Evolutionary conservation across 1,140 invertebrate genomes (phyloP).

Genomic region (Listronotus bonariensis): DNA sequence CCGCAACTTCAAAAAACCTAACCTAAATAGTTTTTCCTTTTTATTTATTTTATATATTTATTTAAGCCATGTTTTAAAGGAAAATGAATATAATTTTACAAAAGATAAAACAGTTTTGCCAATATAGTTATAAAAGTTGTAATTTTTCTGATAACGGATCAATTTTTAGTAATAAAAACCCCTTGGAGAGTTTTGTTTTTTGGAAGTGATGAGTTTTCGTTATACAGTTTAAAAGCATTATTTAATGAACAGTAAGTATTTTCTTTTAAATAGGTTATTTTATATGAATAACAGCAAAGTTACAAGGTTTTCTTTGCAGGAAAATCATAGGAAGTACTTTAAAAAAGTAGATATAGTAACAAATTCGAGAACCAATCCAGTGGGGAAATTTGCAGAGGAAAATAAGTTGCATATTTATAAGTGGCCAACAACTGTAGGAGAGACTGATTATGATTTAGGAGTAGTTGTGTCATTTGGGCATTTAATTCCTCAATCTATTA

Average conservation of each 20-base stretch:
- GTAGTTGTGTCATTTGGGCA: constrained; percentile 75
- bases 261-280: constrained; percentile 7
- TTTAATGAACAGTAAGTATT: constrained; percentile 59
- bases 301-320: constrained; percentile 43
- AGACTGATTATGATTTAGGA: constrained; percentile 65
- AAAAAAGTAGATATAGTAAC: constrained; percentile 65
- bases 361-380: constrained; percentile 56
- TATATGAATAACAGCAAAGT: not conserved
- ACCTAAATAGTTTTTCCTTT: too few relatives aligned
- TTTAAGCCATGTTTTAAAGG: too few relatives aligned
- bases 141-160: too few relatives aligned
- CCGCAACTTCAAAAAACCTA: too few relatives aligned
- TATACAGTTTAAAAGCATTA: constrained; percentile 64
- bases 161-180: constrained; percentile 40
- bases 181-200: constrained; percentile 69
- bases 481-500: constrained; percentile 67
- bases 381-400: constrained; percentile 60
- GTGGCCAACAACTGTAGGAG: constrained; percentile 61
- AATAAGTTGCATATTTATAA: constrained; percentile 59
- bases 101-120: too few relatives aligned
- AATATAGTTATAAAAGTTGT: too few relatives aligned
- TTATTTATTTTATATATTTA: too few relatives aligned
- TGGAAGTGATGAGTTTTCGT: constrained; percentile 69
- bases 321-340: constrained; percentile 50
- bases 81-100: too few relatives aligned